Percentiles rank a stretch among this genome's conserved stretches.
phyloP scores from a whole-genome alignment of 2,113 vertebrate species.

The Vanacampus margaritifer region DNA sequence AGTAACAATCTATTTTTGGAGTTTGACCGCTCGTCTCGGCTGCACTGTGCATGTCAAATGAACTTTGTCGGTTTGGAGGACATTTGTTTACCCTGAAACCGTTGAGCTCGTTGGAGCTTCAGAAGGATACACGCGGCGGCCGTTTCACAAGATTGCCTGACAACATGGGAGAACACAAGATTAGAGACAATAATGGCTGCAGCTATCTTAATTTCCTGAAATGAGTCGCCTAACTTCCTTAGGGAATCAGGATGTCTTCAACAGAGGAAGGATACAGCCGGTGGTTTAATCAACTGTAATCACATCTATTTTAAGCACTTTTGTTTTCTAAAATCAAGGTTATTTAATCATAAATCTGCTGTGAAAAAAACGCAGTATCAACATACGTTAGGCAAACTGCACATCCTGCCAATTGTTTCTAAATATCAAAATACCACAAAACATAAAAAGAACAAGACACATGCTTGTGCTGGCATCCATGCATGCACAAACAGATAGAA shows the following conservation, averaged over 20 bases:
- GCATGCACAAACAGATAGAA: conserved; percentile 2
- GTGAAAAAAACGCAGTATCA: background rate
- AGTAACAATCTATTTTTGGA: conserved; percentile 60
- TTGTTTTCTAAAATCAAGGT: conserved; percentile 12
- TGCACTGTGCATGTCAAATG: conserved; percentile 34
- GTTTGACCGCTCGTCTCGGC: conserved; percentile 39
- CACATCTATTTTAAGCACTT: conserved; percentile 23
- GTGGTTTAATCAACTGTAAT: conserved; percentile 15
- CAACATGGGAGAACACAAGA: background rate
- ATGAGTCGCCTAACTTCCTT: conserved; percentile 36
- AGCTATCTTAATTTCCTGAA: conserved; percentile 23
- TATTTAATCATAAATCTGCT: background rate
- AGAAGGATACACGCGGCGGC: conserved; percentile 10
- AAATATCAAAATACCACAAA: background rate
- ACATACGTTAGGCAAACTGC: background rate
- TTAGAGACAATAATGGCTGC: background rate
- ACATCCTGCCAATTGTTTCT: background rate
- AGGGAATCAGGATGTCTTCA: conserved; percentile 26
- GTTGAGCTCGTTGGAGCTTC: conserved; percentile 21
- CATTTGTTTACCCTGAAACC: conserved; percentile 24
- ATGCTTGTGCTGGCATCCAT: conserved; percentile 2
- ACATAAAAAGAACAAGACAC: background rate
- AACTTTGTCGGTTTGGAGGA: conserved; percentile 49
- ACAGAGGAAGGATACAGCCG: conserved; percentile 41
- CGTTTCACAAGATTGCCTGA: conserved; percentile 14